A percentile compares a stretch with the other conserved stretches of the same genome.
Conservation (phyloP, 1,140 invertebrate species). For the Penaeus chinensis region DNA sequence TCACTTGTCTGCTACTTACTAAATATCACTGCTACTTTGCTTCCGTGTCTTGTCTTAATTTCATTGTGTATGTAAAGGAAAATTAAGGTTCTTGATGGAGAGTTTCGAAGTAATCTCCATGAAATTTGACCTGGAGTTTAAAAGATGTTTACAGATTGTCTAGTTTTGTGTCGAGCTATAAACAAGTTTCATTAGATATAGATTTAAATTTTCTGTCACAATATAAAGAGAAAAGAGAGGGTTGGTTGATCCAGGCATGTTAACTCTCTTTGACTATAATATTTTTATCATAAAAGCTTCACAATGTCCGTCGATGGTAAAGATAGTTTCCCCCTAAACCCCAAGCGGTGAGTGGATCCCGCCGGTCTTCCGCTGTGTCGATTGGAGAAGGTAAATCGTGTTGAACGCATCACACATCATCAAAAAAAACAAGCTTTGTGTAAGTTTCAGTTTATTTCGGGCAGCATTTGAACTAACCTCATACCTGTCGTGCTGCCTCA, state of each 20-base stretch:
- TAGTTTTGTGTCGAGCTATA: too few relatives aligned
- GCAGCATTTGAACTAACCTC: slow-evolving; percentile 58
- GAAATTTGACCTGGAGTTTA: too few relatives aligned
- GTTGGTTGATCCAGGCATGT: background rate
- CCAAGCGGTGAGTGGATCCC: slow-evolving; percentile 57
- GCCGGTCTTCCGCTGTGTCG: slow-evolving; percentile 57
- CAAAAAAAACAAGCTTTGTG: slow-evolving; percentile 55
- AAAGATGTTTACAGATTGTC: too few relatives aligned
- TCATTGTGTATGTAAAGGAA: too few relatives aligned
- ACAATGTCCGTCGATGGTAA: background rate
- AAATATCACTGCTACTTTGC: too few relatives aligned
- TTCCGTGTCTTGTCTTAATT: too few relatives aligned
- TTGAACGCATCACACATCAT: slow-evolving; percentile 52
- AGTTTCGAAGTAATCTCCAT: too few relatives aligned
- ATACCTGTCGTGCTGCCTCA: slow-evolving; percentile 33
- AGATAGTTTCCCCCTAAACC: slow-evolving; percentile 15
- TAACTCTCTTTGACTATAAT: background rate
- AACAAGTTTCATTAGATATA: too few relatives aligned
- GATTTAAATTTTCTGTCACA: too few relatives aligned
- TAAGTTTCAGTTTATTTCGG: slow-evolving; percentile 51
- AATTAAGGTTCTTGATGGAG: too few relatives aligned
- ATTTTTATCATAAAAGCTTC: background rate
- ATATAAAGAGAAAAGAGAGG: too few relatives aligned
- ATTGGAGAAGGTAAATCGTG: slow-evolving; percentile 63
- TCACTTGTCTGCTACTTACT: too few relatives aligned